Percentiles rank a stretch among this genome's conserved stretches.
These are phyloP conservation scores for Cotesia congregata DNA, from an alignment of 2,888 invertebrate species.

Conservation along the genomic window DNA sequence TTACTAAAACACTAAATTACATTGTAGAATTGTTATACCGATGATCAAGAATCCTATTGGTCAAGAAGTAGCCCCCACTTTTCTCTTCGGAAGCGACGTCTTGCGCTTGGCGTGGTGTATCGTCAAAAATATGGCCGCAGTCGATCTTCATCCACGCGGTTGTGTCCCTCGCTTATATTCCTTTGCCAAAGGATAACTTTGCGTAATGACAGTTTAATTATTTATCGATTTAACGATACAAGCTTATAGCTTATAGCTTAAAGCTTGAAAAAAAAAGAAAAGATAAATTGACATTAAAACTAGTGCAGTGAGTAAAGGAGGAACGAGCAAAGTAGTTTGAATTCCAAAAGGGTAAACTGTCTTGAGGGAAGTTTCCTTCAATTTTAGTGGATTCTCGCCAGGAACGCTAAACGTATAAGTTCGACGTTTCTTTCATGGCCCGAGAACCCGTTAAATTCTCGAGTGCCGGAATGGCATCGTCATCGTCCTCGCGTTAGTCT, in stretches of 20 bases:
- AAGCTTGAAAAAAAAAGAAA: background rate
- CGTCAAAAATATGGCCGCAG: conserved; percentile 18
- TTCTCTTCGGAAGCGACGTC: background rate
- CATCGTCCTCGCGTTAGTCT: conserved; percentile 60
- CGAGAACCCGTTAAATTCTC: conserved; percentile 54
- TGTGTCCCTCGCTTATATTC: background rate
- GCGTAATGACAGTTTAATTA: conserved; percentile 1
- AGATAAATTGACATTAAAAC: conserved; percentile 5
- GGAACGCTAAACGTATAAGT: conserved; percentile 44
- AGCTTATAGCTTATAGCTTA: background rate
- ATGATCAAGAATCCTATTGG: conserved; percentile 40
- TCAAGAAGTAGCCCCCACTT: conserved; percentile 38
- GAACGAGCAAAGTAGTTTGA: conserved; percentile 24
- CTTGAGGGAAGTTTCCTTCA: conserved; percentile 16
- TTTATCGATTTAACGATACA: background rate
- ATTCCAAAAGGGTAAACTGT: conserved; percentile 28
- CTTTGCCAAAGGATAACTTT: background rate
- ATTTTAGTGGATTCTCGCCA: conserved; percentile 36
- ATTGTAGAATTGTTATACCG: background rate
- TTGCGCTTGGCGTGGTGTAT: conserved; percentile 3
- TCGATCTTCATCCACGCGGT: conserved; percentile 15
- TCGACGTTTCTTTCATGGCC: conserved; percentile 57
- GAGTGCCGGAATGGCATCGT: conserved; percentile 27
- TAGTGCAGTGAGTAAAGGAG: background rate
- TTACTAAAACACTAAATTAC: background rate